Conservation (phyloP, 2,797 vertebrate genomes). For the Natrix natrix region DNA sequence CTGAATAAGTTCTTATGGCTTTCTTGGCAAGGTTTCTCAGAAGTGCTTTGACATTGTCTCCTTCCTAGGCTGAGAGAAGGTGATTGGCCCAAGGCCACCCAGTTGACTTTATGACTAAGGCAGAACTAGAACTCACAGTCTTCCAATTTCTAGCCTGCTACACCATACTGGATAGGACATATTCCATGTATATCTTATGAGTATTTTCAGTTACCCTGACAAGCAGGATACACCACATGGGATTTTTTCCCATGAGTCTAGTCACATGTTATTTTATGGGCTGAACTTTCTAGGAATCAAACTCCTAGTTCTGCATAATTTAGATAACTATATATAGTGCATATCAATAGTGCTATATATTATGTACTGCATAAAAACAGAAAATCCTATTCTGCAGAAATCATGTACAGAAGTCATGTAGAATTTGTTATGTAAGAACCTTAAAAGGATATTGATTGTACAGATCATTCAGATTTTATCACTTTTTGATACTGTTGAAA, state of each 20-base stretch:
- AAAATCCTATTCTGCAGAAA: background rate
- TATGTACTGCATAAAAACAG: background rate
- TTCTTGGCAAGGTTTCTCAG: too few relatives aligned
- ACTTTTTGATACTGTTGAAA: background rate
- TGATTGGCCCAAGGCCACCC: background rate
- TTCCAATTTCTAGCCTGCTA: background rate
- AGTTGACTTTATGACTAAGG: background rate
- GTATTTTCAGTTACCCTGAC: background rate
- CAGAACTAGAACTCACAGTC: background rate
- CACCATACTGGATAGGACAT: background rate
- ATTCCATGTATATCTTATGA: background rate
- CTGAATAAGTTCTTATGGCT: background rate
- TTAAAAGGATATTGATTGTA: background rate
- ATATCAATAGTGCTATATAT: background rate
- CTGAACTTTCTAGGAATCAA: background rate
- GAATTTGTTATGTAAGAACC: background rate
- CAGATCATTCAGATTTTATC: background rate
- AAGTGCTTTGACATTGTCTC: background rate
- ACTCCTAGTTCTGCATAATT: background rate
- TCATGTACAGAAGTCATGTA: background rate
- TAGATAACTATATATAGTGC: background rate
- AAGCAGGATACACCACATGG: background rate
- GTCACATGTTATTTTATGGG: background rate
- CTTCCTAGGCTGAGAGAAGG: background rate
- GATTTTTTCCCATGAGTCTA: background rate